Evolutionary conservation across 2,888 invertebrate species (phyloP).

Genomic region (Oxycera nigricornis): DNA sequence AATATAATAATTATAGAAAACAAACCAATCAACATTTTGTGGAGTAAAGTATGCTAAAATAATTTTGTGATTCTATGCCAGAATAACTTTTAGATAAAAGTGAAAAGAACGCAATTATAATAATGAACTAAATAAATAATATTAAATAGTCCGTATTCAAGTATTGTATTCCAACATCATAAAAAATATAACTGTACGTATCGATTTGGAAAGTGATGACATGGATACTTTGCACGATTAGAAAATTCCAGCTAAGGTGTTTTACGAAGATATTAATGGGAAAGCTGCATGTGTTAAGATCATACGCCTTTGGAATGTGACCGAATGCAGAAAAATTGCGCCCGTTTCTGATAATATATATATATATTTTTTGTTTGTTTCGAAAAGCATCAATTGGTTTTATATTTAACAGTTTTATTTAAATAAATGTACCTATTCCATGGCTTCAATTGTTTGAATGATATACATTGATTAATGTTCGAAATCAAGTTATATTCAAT

Average conservation of each 20-base stretch:
- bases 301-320: not conserved
- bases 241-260: not conserved
- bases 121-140: constrained; percentile 17
- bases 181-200: constrained; percentile 2
- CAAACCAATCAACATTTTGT: not conserved
- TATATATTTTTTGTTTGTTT: constrained; percentile 25
- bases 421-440: constrained; percentile 38
- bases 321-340: constrained; percentile 22
- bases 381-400: constrained; percentile 19
- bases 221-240: constrained; percentile 25
- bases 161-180: constrained; percentile 28
- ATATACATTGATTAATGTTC: too few species aligned
- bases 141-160: constrained; percentile 8
- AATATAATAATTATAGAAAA: constrained; percentile 28
- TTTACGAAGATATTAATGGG: not conserved
- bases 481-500: too few species aligned
- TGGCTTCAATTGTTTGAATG: not conserved
- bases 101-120: constrained; percentile 23
- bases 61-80: constrained; percentile 37
- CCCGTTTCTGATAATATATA: constrained; percentile 15
- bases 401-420: constrained; percentile 27
- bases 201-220: not conserved
- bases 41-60: constrained; percentile 27
- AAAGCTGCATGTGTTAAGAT: not conserved
- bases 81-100: constrained; percentile 31